phyloP scores from a whole-genome alignment of 2,888 invertebrate genomes.

The Disparrhopalites patrizii region DNA sequence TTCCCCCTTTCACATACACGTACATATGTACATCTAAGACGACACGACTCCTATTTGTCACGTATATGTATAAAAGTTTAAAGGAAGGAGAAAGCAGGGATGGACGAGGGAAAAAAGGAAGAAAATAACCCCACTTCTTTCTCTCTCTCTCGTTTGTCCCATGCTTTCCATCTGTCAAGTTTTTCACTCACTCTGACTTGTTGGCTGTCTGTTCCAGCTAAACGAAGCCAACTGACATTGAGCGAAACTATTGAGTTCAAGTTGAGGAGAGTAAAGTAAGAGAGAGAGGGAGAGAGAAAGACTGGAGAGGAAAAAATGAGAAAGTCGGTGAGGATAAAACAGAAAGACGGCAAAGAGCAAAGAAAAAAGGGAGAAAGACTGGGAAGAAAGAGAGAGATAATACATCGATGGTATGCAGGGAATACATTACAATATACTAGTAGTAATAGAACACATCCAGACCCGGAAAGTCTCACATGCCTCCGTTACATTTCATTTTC shows the following conservation, averaged over 20 bases:
- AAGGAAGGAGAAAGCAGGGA: not conserved
- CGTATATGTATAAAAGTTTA: not conserved
- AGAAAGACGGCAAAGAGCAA: not conserved
- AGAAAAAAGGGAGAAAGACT: not conserved
- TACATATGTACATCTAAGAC: not conserved
- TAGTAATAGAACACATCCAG: too few relatives aligned
- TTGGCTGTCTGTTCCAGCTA: slow-evolving; percentile 19
- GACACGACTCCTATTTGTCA: not conserved
- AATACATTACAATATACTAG: slow-evolving; percentile 9
- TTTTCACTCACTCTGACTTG: slow-evolving; percentile 9
- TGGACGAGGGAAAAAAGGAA: not conserved
- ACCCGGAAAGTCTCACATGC: slow-evolving; percentile 10
- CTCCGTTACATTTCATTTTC: slow-evolving; percentile 25
- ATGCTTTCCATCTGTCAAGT: slow-evolving; percentile 9
- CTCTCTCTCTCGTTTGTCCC: slow-evolving; percentile 12
- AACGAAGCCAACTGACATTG: slow-evolving; percentile 23
- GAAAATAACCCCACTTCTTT: slow-evolving; percentile 15
- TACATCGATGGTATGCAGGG: slow-evolving; percentile 7
- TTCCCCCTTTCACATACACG: not conserved
- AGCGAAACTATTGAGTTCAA: slow-evolving; percentile 17
- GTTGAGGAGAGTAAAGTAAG: slow-evolving; percentile 3
- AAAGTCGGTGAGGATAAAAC: not conserved
- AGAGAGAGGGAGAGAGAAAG: slow-evolving; percentile 8
- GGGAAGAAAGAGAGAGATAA: slow-evolving; percentile 14
- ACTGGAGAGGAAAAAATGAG: not conserved